These are phyloP conservation scores for Mustelus asterias DNA, from an alignment of 2,113 vertebrate species.

Conservation along the genomic window DNA sequence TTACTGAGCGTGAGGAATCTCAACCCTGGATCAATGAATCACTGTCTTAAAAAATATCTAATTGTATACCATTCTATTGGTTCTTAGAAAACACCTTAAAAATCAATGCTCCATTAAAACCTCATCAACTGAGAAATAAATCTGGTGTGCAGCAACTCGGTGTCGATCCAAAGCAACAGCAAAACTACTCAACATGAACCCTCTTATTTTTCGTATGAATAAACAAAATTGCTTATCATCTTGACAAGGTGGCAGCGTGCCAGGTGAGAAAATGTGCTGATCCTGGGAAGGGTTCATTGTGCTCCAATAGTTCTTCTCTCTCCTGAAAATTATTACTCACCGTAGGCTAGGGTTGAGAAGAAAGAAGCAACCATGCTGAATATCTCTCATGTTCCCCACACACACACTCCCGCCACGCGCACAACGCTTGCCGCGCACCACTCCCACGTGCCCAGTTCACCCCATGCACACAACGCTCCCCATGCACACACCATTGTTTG, in stretches of 20 bases:
- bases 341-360: neutral
- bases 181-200: neutral
- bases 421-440: no score
- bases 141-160: neutral
- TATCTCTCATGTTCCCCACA: no score
- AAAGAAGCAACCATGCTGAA: no score
- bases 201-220: neutral
- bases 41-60: neutral
- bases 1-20: neutral
- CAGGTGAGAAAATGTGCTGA: neutral
- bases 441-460: no score
- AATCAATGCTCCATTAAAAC: conserved; percentile 24
- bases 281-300: neutral
- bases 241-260: neutral
- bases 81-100: conserved; percentile 4
- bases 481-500: neutral
- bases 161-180: neutral
- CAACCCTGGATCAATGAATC: neutral
- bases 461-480: no score
- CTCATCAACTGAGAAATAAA: neutral
- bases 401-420: no score
- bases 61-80: neutral
- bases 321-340: neutral
- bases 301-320: neutral
- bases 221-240: neutral